These are phyloP conservation scores for Neuroscelio doddi DNA, from an alignment of 2,888 invertebrate species.

Conservation along the genomic window DNA sequence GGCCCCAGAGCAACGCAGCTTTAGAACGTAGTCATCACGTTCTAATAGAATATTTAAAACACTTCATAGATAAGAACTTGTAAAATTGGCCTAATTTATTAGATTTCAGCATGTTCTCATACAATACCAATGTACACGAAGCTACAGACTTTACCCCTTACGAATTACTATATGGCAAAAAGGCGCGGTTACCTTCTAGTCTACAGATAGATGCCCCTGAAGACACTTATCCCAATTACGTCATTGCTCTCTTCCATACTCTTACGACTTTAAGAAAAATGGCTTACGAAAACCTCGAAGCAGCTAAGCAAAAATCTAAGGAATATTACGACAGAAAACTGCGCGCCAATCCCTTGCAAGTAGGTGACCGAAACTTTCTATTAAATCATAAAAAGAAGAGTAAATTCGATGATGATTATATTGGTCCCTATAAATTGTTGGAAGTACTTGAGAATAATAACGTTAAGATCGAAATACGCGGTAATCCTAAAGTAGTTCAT, in stretches of 20 bases:
- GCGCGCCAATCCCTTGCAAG: no score
- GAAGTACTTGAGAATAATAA: no score
- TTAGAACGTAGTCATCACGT: not conserved
- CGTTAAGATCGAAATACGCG: no score
- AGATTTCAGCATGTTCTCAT: not conserved
- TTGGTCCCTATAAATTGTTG: no score
- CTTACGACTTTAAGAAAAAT: constrained; percentile 4
- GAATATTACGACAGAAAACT: constrained; percentile 46
- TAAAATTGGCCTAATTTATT: not conserved
- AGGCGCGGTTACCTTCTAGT: constrained; percentile 54
- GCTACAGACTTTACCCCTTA: constrained; percentile 61
- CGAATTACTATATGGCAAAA: constrained; percentile 63
- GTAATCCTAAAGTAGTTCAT: no score
- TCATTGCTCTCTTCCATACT: no score
- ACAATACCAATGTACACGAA: constrained; percentile 50
- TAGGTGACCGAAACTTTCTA: not conserved
- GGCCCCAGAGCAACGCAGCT: constrained; percentile 2
- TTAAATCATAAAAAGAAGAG: not conserved
- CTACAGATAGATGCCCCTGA: constrained; percentile 14
- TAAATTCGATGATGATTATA: not conserved
- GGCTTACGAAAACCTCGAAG: constrained; percentile 50
- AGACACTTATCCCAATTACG: constrained; percentile 46
- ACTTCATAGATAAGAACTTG: not conserved
- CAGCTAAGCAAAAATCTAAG: constrained; percentile 57
- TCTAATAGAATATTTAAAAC: not conserved